Conservation (phyloP, 2,113 vertebrate species). For the Thunnus thynnus region DNA sequence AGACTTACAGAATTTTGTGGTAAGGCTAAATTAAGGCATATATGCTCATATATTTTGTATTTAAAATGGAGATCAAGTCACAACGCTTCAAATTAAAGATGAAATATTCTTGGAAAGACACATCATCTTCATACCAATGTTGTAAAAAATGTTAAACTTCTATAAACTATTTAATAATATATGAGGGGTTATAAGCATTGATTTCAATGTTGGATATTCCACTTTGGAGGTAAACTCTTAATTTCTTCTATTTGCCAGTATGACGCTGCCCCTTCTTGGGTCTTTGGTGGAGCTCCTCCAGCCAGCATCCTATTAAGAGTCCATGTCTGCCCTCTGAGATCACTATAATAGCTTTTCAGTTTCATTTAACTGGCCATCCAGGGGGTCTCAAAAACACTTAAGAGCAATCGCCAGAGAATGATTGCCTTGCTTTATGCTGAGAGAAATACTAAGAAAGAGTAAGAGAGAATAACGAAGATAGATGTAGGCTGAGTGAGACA, state of each 20-base stretch:
- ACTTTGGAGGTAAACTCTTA: neutral
- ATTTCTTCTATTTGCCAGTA: conserved; percentile 16
- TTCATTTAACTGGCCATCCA: conserved; percentile 55
- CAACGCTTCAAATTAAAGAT: neutral
- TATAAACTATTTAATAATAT: neutral
- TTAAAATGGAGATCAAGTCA: neutral
- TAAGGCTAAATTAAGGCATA: neutral
- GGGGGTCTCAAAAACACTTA: conserved; percentile 46
- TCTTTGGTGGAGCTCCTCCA: conserved; percentile 16
- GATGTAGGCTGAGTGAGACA: conserved; percentile 12
- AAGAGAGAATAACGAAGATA: conserved; percentile 22
- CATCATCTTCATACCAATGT: neutral
- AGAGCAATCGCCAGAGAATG: conserved; percentile 46
- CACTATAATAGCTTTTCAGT: conserved; percentile 57
- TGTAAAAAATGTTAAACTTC: neutral
- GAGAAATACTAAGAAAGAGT: conserved; percentile 22
- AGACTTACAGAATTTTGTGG: too few species aligned
- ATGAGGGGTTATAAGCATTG: neutral
- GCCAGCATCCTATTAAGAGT: conserved; percentile 50
- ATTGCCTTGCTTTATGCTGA: conserved; percentile 38
- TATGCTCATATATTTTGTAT: neutral
- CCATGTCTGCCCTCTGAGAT: conserved; percentile 40
- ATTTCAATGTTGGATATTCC: conserved; percentile 1
- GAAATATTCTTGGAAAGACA: neutral
- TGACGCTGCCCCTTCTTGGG: neutral